phyloP scores from a whole-genome alignment of 2,888 invertebrate genomes.

The Chesias legatella region DNA sequence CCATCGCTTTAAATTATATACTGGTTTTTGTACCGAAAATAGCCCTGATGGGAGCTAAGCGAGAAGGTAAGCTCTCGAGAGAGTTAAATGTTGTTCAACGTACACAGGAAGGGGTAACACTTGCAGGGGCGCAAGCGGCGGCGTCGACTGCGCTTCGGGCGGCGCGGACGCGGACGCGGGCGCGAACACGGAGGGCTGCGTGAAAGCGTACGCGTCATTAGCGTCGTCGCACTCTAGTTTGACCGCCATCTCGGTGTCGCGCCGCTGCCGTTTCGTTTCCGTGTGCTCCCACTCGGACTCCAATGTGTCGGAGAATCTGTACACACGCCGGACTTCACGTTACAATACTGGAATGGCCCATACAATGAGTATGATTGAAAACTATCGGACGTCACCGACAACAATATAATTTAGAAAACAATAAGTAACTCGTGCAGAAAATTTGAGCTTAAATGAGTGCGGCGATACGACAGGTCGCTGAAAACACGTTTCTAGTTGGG shows the following conservation, averaged over 20 bases:
- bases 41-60: not conserved
- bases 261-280: slow-evolving; percentile 75
- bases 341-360: slow-evolving; percentile 25
- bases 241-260: slow-evolving; percentile 82
- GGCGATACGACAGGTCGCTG: too few species aligned
- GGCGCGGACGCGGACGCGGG: slow-evolving; percentile 38
- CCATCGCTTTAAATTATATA: not conserved
- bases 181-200: slow-evolving; percentile 64
- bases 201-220: slow-evolving; percentile 85
- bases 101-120: slow-evolving; percentile 42
- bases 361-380: not conserved
- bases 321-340: slow-evolving; percentile 46
- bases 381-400: slow-evolving; percentile 1
- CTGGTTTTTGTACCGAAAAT: slow-evolving; percentile 2
- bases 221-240: slow-evolving; percentile 87
- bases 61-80: not conserved
- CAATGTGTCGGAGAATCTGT: slow-evolving; percentile 70
- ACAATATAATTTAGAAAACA: not conserved
- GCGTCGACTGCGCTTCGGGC: slow-evolving; percentile 36
- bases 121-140: slow-evolving; percentile 31
- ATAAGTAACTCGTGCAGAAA: not conserved
- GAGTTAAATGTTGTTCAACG: slow-evolving; percentile 29
- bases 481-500: too few species aligned
- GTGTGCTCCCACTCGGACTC: slow-evolving; percentile 72
- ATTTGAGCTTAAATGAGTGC: too few species aligned